Percentiles rank a stretch among this genome's conserved stretches.
Evolutionary conservation across 2,797 vertebrate species (phyloP).

Genomic region (Tinamus major): DNA sequence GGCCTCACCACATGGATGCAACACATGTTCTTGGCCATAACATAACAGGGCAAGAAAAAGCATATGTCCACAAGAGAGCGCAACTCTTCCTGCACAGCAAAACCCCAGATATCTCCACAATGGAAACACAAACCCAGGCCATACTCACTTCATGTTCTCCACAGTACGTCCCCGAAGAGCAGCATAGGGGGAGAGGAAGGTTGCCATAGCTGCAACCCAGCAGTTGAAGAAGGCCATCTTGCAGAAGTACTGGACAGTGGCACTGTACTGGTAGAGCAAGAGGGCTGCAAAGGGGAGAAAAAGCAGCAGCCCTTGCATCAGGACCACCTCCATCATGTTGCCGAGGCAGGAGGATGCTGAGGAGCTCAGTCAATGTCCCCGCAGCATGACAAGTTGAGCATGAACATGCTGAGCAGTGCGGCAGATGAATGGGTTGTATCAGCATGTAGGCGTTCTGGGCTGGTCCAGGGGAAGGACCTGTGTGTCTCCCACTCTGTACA

Average conservation of each 20-base stretch:
- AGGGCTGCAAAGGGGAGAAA: conserved; percentile 5
- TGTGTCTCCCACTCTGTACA: not conserved
- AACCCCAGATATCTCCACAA: not conserved
- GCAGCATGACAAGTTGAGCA: not conserved
- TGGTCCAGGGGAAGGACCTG: not conserved
- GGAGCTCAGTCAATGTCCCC: not conserved
- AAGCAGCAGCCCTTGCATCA: conserved; percentile 20
- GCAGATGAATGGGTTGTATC: not conserved
- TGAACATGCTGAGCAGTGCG: not conserved
- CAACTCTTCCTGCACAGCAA: not conserved
- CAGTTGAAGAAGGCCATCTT: conserved; percentile 56
- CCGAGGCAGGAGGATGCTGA: not conserved
- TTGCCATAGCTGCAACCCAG: conserved; percentile 20
- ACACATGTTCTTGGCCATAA: not conserved
- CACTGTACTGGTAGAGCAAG: conserved; percentile 7
- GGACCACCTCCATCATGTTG: not conserved
- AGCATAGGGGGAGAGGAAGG: not conserved
- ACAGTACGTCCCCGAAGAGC: conserved; percentile 32
- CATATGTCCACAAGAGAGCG: accelerated
- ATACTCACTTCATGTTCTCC: conserved; percentile 62
- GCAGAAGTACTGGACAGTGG: conserved; percentile 22
- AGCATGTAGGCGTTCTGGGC: conserved; percentile 19
- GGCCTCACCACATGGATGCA: not conserved
- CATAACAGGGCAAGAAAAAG: not conserved
- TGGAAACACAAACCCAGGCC: not conserved